Conservation (phyloP, 2,888 invertebrate genomes). For the Stenichneumon culpator region DNA sequence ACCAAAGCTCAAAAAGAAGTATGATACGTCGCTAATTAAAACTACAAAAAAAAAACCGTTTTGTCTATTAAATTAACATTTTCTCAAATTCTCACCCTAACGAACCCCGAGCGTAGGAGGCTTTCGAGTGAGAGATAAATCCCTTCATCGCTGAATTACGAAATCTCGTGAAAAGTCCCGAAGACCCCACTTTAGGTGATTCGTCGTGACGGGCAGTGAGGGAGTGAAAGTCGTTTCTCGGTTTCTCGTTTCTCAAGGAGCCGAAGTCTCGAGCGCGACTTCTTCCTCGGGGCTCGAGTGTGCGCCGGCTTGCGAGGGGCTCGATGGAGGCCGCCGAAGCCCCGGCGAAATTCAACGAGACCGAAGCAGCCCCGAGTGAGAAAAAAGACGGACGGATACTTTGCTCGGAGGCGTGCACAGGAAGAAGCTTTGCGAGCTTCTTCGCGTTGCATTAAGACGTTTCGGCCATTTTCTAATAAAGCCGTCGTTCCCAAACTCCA, state of each 20-base stretch:
- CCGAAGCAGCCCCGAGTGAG: slow-evolving; percentile 60
- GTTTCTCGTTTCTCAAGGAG: slow-evolving; percentile 61
- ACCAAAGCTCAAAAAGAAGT: no score
- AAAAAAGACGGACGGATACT: slow-evolving; percentile 4
- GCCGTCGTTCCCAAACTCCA: slow-evolving; percentile 69
- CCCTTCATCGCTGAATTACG: slow-evolving; percentile 33
- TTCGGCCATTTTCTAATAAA: slow-evolving; percentile 84
- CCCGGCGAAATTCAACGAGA: slow-evolving; percentile 57
- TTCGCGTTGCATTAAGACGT: slow-evolving; percentile 79
- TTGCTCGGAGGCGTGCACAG: neutral
- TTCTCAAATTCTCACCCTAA: no score
- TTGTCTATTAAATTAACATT: no score
- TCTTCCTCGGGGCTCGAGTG: slow-evolving; percentile 1
- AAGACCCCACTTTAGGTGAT: slow-evolving; percentile 55
- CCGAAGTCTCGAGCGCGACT: slow-evolving; percentile 9
- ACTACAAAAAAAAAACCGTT: no score
- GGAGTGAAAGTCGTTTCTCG: slow-evolving; percentile 34
- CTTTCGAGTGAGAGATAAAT: no score
- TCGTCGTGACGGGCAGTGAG: slow-evolving; percentile 11
- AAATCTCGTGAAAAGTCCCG: slow-evolving; percentile 49
- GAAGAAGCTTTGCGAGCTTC: slow-evolving; percentile 18
- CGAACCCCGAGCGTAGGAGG: no score
- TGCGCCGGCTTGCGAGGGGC: neutral
- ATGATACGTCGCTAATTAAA: no score
- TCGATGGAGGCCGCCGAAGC: slow-evolving; percentile 8